A percentile compares a stretch with the other conserved stretches of the same genome.
Conservation (phyloP, 92 coral and sea anemone genomes). For the Micromussa lordhowensis region DNA sequence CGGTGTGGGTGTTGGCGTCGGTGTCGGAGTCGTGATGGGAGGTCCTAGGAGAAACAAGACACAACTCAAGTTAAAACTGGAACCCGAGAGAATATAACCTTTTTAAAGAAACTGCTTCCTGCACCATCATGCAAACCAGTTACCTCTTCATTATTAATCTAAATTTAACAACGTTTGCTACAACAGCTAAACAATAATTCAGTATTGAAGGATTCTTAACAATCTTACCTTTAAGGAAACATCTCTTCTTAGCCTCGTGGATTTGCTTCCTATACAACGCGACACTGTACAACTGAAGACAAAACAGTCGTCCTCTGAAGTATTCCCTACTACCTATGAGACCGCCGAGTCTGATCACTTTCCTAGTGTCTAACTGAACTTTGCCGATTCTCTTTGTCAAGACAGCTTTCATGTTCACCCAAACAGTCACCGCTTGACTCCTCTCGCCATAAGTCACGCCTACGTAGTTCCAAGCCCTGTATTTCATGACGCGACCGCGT, state of each 20-base stretch:
- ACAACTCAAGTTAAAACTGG: neutral
- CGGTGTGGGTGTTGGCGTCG: conserved; percentile 46
- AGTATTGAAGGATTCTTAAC: neutral
- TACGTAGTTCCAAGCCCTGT: conserved; percentile 64
- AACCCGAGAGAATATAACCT: neutral
- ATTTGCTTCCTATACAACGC: conserved; percentile 57
- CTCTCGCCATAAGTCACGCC: conserved; percentile 49
- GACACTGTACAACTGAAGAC: conserved; percentile 66
- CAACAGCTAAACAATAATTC: too few relatives aligned
- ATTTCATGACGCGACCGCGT: conserved; percentile 46
- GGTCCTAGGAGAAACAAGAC: neutral
- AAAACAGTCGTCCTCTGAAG: conserved; percentile 61
- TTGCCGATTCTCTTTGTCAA: conserved; percentile 19
- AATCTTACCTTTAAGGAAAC: conserved; percentile 43
- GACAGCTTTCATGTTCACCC: conserved; percentile 39
- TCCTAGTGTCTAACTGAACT: conserved; percentile 45
- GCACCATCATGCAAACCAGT: too few relatives aligned
- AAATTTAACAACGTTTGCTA: too few relatives aligned
- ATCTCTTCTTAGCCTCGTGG: conserved; percentile 60
- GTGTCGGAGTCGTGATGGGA: conserved; percentile 36
- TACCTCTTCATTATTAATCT: neutral
- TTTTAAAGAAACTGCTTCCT: too few relatives aligned
- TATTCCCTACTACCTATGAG: conserved; percentile 21
- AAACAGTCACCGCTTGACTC: conserved; percentile 28
- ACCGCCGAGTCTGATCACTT: conserved; percentile 48